Conservation (phyloP, 2,797 vertebrate species). For the Hemibagrus guttatus region DNA sequence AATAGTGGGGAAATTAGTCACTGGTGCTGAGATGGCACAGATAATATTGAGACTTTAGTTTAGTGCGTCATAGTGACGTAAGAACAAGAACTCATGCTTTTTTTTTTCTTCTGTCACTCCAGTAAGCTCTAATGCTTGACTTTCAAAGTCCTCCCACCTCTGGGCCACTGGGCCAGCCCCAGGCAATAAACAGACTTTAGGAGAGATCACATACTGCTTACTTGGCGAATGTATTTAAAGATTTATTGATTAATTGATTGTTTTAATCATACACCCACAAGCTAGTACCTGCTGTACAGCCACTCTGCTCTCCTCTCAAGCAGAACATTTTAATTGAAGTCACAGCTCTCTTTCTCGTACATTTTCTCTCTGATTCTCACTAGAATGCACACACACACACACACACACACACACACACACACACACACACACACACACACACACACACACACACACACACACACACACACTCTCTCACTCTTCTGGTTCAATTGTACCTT, state of each 20-base stretch:
- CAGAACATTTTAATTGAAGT: conserved; percentile 54
- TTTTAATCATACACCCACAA: conserved; percentile 40
- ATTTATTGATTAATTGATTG: conserved; percentile 54
- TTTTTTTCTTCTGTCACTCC: neutral
- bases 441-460: too few relatives aligned
- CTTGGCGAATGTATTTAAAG: conserved; percentile 45
- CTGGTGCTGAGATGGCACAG: neutral
- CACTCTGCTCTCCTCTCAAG: conserved; percentile 39
- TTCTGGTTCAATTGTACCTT: neutral
- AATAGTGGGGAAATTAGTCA: neutral
- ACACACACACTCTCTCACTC: too few relatives aligned
- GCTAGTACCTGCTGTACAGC: conserved; percentile 43
- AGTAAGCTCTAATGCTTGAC: neutral
- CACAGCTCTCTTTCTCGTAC: conserved; percentile 33
- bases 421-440: conserved; percentile 13
- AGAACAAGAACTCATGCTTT: neutral
- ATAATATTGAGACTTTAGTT: neutral
- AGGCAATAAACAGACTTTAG: conserved; percentile 21
- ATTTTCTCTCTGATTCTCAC: conserved; percentile 25
- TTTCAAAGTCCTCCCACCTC: conserved; percentile 32
- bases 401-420: conserved; percentile 10
- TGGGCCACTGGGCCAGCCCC: conserved; percentile 33
- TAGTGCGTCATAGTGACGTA: neutral
- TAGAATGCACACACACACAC: conserved; percentile 25
- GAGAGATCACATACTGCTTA: conserved; percentile 46